phyloP scores from a whole-genome alignment of 1,140 invertebrate species.

The Cecropterus lyciades region DNA sequence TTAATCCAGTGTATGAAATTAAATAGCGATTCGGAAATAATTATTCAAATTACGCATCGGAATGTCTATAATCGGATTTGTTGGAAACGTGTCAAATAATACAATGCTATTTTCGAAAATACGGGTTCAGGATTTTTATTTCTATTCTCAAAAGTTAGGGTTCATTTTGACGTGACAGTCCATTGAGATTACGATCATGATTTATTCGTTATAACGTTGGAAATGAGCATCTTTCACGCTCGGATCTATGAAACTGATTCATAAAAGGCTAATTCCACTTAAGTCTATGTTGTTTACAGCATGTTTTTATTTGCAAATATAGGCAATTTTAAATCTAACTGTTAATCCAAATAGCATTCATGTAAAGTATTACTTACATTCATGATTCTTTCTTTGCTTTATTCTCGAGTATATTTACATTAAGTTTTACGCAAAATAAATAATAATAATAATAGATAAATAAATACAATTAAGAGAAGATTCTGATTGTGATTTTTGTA shows the following conservation, averaged over 20 bases:
- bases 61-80: slow-evolving; percentile 38
- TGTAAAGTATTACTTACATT: too few species aligned
- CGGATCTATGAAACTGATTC: slow-evolving; percentile 27
- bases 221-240: slow-evolving; percentile 38
- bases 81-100: slow-evolving; percentile 36
- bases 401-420: too few species aligned
- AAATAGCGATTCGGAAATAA: slow-evolving; percentile 30
- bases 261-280: slow-evolving; percentile 15
- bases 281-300: not conserved
- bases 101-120: slow-evolving; percentile 14
- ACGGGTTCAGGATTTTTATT: slow-evolving; percentile 19
- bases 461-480: too few species aligned
- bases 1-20: slow-evolving; percentile 19
- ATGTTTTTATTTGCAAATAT: not conserved
- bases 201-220: slow-evolving; percentile 36
- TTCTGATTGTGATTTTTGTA: too few species aligned
- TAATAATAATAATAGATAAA: too few species aligned
- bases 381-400: too few species aligned
- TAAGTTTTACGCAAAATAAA: too few species aligned
- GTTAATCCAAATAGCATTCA: too few species aligned
- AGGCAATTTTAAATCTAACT: not conserved
- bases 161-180: slow-evolving; percentile 23
- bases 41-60: slow-evolving; percentile 38
- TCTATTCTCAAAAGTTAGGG: slow-evolving; percentile 24
- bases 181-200: slow-evolving; percentile 31